Base-by-base conservation (phyloP, 2,113 vertebrate species). In the Macaca nemestrina region DNA sequence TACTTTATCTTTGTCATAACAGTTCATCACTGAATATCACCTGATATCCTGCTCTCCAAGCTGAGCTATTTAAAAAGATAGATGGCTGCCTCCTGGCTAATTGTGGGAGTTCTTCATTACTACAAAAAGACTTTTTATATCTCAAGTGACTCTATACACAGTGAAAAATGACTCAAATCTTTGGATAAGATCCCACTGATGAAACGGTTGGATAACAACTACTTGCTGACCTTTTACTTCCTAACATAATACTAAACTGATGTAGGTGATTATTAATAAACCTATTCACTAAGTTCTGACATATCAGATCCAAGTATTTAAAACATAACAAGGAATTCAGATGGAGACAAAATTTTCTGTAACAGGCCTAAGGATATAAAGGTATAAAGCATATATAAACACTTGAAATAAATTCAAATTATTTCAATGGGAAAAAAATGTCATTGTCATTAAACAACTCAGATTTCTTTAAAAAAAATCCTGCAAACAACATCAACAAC, bases 51-150 rank as follows among this genome's bases (percentile, higher is more conserved):
- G 94, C 93, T 98, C 97, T 97, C 97, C 16, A 83, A 98, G 97
- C 82, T 0, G 22, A 98, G 97, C 86, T 98, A 96, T 98, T 99
- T 98, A 98, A 98, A 98, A 99, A 98, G 98, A 99, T 98, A 97
- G 97, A 99, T 98, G 98, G 97, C 97, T 98, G 98, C 99, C 99
- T 98, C 98, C 98, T 98, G 98, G 98, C 98, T 98, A 99, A 99
- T 99, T 98, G 98, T 97, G 96, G 97, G 97, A 98, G 98, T 98
- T 95, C 98, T 98, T 98, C 98, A 98, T 98, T 98, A 97, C 97
- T 98, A 98, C 97, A 93, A 98, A 98, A 98, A 98, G 98, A 98
- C 95, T 97, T 98, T 98, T 99, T 98, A 97, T 98, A 98, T 98
- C 98, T 98, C 97, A 93, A 98, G 98, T 98, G 98, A 99, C 98